A percentile compares a stretch with the other conserved stretches of the same genome.
Conservation (phyloP, 2,888 invertebrate genomes). For the Branchellion lobata region DNA sequence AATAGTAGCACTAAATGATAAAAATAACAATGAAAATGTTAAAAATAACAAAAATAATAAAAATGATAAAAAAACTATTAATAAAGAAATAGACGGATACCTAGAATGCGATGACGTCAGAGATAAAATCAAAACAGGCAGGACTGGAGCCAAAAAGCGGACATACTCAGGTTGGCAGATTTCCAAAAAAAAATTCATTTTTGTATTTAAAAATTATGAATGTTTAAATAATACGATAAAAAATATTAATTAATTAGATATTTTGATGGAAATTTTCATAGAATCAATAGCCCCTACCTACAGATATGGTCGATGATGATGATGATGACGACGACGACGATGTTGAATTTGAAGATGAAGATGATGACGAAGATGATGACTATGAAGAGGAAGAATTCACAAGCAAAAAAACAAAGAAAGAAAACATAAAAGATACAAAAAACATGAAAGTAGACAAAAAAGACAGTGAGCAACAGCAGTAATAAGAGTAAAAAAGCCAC, state of each 20-base stretch:
- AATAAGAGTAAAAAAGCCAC: neutral
- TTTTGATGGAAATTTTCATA: no score
- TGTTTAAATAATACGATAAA: neutral
- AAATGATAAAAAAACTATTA: neutral
- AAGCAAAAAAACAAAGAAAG: neutral
- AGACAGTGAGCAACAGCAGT: neutral
- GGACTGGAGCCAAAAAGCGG: neutral
- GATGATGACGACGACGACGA: constrained; percentile 4
- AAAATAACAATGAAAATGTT: neutral
- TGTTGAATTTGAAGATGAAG: neutral
- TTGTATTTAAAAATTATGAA: neutral
- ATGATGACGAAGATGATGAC: constrained; percentile 13
- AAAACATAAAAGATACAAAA: neutral
- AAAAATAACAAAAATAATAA: neutral
- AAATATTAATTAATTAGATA: no score
- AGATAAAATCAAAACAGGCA: neutral
- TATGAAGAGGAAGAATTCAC: neutral
- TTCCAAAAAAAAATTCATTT: neutral
- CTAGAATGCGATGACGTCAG: neutral
- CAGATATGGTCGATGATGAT: constrained; percentile 7
- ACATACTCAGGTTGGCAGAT: neutral
- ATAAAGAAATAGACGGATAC: neutral
- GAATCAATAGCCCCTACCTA: no score
- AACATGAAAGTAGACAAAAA: neutral
- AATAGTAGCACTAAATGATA: neutral